These are phyloP conservation scores for Helicoverpa armigera DNA, from an alignment of 1,140 invertebrate species.

Conservation along the genomic window DNA sequence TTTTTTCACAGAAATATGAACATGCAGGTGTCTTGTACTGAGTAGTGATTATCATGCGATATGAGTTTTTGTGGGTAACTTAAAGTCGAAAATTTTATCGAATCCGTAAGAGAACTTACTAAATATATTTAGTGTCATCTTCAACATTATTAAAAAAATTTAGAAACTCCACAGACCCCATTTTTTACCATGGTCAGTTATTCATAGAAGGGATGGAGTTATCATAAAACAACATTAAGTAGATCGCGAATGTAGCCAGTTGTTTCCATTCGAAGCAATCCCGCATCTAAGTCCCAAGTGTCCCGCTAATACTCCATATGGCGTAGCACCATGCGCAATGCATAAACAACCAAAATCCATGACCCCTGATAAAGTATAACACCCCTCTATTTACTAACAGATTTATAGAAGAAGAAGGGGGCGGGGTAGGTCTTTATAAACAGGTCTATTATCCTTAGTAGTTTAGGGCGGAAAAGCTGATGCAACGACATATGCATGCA, in stretches of 20 bases:
- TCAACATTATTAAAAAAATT: too few species aligned
- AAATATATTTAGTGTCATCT: too few species aligned
- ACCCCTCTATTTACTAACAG: slow-evolving; percentile 4
- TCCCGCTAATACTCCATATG: slow-evolving; percentile 85
- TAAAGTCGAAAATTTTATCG: too few species aligned
- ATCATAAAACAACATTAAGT: slow-evolving; percentile 11
- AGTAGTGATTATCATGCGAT: too few species aligned
- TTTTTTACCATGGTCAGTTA: not conserved
- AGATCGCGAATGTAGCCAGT: slow-evolving; percentile 75
- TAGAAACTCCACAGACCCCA: too few species aligned
- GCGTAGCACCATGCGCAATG: slow-evolving; percentile 73
- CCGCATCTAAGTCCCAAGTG: slow-evolving; percentile 79
- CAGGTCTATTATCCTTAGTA: slow-evolving; percentile 75
- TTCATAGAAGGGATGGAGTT: not conserved
- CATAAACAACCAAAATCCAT: slow-evolving; percentile 68
- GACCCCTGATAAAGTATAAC: slow-evolving; percentile 55
- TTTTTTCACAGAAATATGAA: too few species aligned
- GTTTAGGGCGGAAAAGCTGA: slow-evolving; percentile 78
- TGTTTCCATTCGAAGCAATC: slow-evolving; percentile 79
- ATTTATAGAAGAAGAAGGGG: not conserved
- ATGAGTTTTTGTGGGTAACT: too few species aligned
- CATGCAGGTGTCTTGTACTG: too few species aligned
- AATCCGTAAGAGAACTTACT: too few species aligned
- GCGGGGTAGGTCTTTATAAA: slow-evolving; percentile 56
- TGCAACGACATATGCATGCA: slow-evolving; percentile 84